A percentile compares a stretch with the other conserved stretches of the same genome.
Conservation (phyloP, 2,888 invertebrate genomes). For the Frankliniella fusca region DNA sequence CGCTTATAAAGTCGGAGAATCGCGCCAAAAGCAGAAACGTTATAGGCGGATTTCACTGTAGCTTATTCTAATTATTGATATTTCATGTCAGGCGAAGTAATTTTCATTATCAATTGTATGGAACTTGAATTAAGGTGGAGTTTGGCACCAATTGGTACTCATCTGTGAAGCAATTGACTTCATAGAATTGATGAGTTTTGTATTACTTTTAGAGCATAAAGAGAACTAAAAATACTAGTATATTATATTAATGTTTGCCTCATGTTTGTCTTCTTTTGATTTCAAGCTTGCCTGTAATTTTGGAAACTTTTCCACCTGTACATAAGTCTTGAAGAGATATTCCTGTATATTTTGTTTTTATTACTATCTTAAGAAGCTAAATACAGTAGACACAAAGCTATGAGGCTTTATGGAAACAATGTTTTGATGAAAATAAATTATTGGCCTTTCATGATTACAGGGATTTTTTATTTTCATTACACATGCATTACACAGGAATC, state of each 20-base stretch:
- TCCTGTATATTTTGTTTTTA: slow-evolving; percentile 25
- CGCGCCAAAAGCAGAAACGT: too few species aligned
- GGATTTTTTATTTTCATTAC: background rate
- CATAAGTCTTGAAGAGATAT: slow-evolving; percentile 13
- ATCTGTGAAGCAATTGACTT: too few species aligned
- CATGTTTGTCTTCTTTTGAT: background rate
- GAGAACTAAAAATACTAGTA: background rate
- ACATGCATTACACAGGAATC: background rate
- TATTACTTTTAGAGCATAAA: too few species aligned
- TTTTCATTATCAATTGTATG: too few species aligned
- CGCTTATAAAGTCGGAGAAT: too few species aligned
- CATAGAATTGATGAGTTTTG: too few species aligned
- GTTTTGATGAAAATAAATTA: slow-evolving; percentile 25
- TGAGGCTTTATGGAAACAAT: background rate
- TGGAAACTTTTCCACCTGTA: slow-evolving; percentile 20
- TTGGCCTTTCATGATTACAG: background rate
- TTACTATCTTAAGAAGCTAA: slow-evolving; percentile 18
- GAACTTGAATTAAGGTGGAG: too few species aligned
- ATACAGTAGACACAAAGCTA: background rate
- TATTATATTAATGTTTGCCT: background rate
- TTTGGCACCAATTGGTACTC: too few species aligned
- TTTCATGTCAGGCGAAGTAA: too few species aligned
- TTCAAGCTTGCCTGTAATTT: slow-evolving; percentile 13
- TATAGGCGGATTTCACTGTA: too few species aligned
- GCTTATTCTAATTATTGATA: too few species aligned